Evolutionary conservation across 2,888 invertebrate genomes (phyloP).

Genomic region (Pycnomerus fuliginosus): DNA sequence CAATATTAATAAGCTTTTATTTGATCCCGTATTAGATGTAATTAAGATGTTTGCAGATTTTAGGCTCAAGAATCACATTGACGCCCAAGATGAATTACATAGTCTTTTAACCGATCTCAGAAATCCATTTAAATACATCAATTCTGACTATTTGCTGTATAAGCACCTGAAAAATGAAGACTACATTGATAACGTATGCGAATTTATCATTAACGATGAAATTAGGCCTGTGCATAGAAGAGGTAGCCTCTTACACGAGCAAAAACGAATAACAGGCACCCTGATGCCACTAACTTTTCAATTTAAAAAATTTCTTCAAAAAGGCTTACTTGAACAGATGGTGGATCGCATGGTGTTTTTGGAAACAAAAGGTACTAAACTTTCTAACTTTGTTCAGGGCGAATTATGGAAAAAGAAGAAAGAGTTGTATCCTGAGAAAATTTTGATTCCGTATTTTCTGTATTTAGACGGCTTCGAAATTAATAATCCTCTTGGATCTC

Average conservation of each 20-base stretch:
- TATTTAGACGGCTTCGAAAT: slow-evolving; percentile 35
- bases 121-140: background rate
- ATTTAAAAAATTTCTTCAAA: slow-evolving; percentile 1
- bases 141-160: background rate
- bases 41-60: background rate
- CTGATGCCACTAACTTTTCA: slow-evolving; percentile 1
- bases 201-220: background rate
- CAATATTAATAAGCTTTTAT: background rate
- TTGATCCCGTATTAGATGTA: background rate
- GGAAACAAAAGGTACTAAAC: background rate
- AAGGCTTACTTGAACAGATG: background rate
- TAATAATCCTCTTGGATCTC: slow-evolving; percentile 33
- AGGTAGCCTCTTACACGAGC: background rate
- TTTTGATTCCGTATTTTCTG: slow-evolving; percentile 27
- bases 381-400: slow-evolving; percentile 30
- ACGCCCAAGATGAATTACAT: background rate
- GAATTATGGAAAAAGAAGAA: slow-evolving; percentile 31
- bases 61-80: background rate
- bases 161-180: background rate
- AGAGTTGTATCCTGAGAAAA: slow-evolving; percentile 26
- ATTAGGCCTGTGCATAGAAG: background rate
- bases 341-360: background rate
- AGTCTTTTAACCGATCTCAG: background rate
- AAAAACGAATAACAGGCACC: background rate
- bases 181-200: background rate